Base-by-base conservation (phyloP, 1,140 invertebrate species). In the Choristoneura fumiferana region DNA sequence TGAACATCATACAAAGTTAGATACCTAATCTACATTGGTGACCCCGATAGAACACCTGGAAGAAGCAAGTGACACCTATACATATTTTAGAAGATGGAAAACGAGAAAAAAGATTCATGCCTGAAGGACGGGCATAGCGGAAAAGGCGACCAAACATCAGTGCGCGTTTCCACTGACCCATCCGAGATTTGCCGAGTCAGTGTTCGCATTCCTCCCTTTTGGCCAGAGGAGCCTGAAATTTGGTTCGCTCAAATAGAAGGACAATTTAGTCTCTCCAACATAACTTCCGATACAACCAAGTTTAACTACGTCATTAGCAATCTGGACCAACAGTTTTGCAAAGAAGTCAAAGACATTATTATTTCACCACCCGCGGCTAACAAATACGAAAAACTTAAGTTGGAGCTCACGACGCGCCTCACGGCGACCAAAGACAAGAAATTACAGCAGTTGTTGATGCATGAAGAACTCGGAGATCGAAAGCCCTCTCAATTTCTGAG, bases 401-500 rank as follows among this genome's bases (percentile, higher is more conserved):
- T 5, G 13, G 37, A 38, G n/a, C 37, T 38, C 0, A 38, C 1
- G 37, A 4, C 37, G 10, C 10, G 35, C 9, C 35, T 10, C 9
- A 39, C 12, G 14, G 39, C 39, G 5, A 15, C 39, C 14, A 40
- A 17, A 40, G 40, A 45, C 10, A 45, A 45, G 8, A 45, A 22
- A 45, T 2, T 22, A 15, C 8, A 22, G 4, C 40, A 45, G n/a
- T 17, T 45, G 10, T 6, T 45, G 2, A 9, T 22, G 17, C 52
- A 45, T 9, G 66, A 82, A 35, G 61, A 70, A 36, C 33, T 78
- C 1, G 64, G 61, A 2, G 62, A 70, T 56, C 15, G 58, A 5
- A 70, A 63, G 55, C 68, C 70, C 4, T 66, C 63, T 9, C 67
- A 69, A 37, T 60, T 69, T n/a, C 52, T 69, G 10, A 36, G 69